These are phyloP conservation scores for Serilophus lunatus DNA, from an alignment of 2,113 vertebrate genomes.

Conservation along the genomic window DNA sequence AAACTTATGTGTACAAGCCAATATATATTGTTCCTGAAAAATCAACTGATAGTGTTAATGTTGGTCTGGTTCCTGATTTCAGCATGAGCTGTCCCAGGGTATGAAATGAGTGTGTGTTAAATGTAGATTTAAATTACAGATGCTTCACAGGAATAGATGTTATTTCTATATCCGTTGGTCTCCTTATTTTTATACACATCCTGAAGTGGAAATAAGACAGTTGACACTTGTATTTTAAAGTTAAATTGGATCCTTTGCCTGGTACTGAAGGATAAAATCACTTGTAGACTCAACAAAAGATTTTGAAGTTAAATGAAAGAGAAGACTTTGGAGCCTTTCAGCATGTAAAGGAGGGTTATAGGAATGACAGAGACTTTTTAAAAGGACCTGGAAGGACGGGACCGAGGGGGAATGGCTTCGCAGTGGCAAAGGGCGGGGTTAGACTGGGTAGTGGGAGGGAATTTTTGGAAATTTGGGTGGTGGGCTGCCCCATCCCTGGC, in stretches of 20 bases:
- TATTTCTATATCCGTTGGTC: neutral
- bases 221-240: neutral
- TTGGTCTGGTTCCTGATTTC: neutral
- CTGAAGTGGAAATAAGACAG: neutral
- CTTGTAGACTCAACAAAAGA: neutral
- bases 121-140: neutral
- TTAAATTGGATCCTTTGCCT: neutral
- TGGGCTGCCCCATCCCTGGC: neutral
- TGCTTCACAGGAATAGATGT: neutral
- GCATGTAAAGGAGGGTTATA: neutral
- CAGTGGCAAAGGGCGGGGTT: neutral
- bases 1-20: neutral
- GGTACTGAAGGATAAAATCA: neutral
- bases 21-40: neutral
- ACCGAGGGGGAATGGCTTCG: neutral
- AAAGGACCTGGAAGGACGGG: neutral
- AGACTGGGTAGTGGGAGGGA: neutral
- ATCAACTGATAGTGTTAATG: accelerated
- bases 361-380: neutral
- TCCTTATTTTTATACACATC: neutral
- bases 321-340: neutral
- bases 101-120: neutral
- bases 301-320: neutral
- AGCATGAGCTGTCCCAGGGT: neutral
- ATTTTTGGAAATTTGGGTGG: accelerated